A percentile compares a stretch with the other conserved stretches of the same genome.
phyloP scores from a whole-genome alignment of 2,113 vertebrate species.

The Tyrannus savana region DNA sequence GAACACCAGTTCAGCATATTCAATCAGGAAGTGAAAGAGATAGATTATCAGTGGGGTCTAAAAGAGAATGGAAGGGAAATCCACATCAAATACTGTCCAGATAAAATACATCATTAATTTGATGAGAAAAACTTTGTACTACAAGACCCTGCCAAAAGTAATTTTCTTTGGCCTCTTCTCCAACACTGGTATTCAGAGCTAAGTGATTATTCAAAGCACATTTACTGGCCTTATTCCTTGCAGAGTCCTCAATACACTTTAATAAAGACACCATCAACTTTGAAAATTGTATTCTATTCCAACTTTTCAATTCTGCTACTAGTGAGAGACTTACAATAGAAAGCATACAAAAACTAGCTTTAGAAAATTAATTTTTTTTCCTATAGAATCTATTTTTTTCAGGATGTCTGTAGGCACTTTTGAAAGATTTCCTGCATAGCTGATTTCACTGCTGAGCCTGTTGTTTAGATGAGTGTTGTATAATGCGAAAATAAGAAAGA shows the following conservation, averaged over 20 bases:
- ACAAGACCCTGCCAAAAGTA: neutral
- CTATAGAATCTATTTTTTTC: neutral
- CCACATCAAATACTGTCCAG: neutral
- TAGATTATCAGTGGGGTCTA: conserved; percentile 96
- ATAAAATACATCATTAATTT: neutral
- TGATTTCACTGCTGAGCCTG: neutral
- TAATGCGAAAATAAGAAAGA: neutral
- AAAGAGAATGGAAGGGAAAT: conserved; percentile 50
- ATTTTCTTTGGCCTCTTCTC: neutral
- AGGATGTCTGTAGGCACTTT: neutral
- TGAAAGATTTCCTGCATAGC: neutral
- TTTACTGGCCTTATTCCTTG: neutral
- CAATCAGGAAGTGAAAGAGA: conserved; percentile 95
- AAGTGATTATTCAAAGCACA: neutral
- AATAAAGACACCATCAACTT: neutral
- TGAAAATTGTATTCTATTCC: neutral
- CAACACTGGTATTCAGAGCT: neutral
- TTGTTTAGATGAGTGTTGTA: neutral
- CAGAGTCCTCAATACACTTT: neutral
- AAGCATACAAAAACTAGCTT: neutral
- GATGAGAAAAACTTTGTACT: neutral
- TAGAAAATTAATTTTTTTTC: neutral
- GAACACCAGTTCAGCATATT: conserved; percentile 95
- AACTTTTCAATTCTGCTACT: neutral
- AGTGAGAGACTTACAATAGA: neutral